Base-by-base conservation (phyloP, 1,140 invertebrate species). In the Drepana arcuata region DNA sequence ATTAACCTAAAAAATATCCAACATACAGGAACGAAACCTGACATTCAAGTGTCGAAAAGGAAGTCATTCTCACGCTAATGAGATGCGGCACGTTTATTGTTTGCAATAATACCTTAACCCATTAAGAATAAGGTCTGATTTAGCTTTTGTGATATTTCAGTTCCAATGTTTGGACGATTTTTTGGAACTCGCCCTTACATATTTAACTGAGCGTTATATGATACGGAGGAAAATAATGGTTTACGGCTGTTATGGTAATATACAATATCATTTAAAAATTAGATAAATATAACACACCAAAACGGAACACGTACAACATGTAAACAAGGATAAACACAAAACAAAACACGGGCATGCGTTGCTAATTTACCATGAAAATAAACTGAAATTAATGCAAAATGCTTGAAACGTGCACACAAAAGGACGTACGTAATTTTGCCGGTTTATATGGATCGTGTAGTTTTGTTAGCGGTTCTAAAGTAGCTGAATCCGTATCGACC, bases 361-460 rank as follows among this genome's bases (percentile, higher is more conserved):
- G 35, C 40, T 32, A 34, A 37, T 48, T 37, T n/a, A n/a, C n/a
- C n/a, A n/a, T n/a, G n/a, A n/a, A n/a, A n/a, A 29, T 13, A 27
- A 9, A 27, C 25, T 1, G 9, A 11, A 9, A 27, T 5, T 9
- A 7, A 31, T 9, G 15, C 13, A 26, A n/a, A n/a, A n/a, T n/a
- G n/a, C n/a, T n/a, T n/a, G 14, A 33, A 25, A 9, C 14, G 29
- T 12, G 31, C 24, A 35, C 35, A 41, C 23, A 14, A 30, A 39
- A 16, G 11, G 25, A 61, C 66, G 51, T 64, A 69, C 54, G 62
- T 68, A 59, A 66, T 62, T 59, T 59, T 58, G 59, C 27, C 53
- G 53, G 52, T 34, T 38, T 42, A 29, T 16, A 15, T 11, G 26
- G 27, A 37, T n/a, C n/a, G n/a, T n/a, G n/a, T n/a, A n/a, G n/a